phyloP scores from a whole-genome alignment of 2,113 vertebrate species.

The Syrrhaptes paradoxus region DNA sequence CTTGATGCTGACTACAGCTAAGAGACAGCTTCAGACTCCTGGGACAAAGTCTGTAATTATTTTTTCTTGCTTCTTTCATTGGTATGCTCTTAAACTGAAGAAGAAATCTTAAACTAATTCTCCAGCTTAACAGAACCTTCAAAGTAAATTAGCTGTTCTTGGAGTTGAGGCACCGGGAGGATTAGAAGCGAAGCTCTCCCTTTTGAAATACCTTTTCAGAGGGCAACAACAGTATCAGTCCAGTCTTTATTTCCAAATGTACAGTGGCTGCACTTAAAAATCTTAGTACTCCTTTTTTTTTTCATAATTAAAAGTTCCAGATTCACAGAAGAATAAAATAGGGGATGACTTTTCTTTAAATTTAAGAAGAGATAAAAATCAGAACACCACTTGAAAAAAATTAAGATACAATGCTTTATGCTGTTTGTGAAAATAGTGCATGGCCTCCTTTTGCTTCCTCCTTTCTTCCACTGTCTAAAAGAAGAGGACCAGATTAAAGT shows the following conservation, averaged over 20 bases:
- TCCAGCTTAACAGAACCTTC: not conserved
- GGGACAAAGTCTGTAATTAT: not conserved
- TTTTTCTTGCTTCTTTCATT: not conserved
- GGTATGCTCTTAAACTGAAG: not conserved
- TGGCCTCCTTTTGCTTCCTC: not conserved
- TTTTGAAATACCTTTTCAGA: not conserved
- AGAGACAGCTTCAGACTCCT: not conserved
- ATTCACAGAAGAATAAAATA: not conserved
- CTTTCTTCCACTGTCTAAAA: not conserved
- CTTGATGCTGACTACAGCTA: not conserved
- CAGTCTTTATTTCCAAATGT: not conserved
- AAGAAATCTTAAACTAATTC: not conserved
- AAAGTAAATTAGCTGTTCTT: not conserved
- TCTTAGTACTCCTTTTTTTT: not conserved
- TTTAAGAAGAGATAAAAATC: not conserved
- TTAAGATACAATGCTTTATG: not conserved
- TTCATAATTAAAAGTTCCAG: not conserved
- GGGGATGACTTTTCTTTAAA: not conserved
- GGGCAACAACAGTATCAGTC: not conserved
- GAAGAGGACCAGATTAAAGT: not conserved
- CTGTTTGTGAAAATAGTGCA: not conserved
- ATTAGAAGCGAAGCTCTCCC: not conserved
- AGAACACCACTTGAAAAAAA: not conserved
- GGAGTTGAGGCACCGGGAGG: not conserved
- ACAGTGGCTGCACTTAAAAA: not conserved